These are phyloP conservation scores for Sinocyclocheilus grahami DNA, from an alignment of 2,113 vertebrate species.

Conservation along the genomic window DNA sequence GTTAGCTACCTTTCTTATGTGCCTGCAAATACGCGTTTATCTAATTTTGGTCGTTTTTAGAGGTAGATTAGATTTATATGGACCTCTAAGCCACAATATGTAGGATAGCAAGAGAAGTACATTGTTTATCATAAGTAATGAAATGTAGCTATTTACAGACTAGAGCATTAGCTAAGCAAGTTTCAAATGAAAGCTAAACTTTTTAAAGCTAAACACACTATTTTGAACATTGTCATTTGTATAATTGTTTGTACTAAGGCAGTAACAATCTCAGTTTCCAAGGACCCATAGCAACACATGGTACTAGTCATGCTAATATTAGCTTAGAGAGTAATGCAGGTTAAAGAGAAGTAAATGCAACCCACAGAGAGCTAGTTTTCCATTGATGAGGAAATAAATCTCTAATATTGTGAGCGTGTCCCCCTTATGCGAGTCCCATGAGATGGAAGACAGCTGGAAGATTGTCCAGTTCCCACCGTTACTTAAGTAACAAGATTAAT, in stretches of 20 bases:
- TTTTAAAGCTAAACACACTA: neutral
- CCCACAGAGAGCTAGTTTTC: constrained; percentile 26
- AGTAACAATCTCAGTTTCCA: neutral
- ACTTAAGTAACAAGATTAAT: constrained; percentile 55
- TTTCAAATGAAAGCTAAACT: neutral
- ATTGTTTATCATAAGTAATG: no score
- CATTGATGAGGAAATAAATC: constrained; percentile 53
- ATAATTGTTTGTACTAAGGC: neutral
- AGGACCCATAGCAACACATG: neutral
- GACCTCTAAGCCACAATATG: neutral
- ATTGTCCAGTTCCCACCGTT: constrained; percentile 42
- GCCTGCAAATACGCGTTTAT: neutral
- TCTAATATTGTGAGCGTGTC: constrained; percentile 32
- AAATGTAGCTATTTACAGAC: neutral
- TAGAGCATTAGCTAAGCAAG: neutral
- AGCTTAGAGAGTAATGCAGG: constrained; percentile 18
- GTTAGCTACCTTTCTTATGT: neutral
- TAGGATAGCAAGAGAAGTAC: neutral
- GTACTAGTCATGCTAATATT: neutral
- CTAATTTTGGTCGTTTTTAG: neutral
- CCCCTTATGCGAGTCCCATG: constrained; percentile 40
- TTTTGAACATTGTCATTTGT: neutral
- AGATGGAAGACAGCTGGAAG: constrained; percentile 49
- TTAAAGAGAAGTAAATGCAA: constrained; percentile 42
- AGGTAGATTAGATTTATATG: neutral